Base-by-base conservation (phyloP, 2,888 invertebrate species). In the Dryobotodes eremita region DNA sequence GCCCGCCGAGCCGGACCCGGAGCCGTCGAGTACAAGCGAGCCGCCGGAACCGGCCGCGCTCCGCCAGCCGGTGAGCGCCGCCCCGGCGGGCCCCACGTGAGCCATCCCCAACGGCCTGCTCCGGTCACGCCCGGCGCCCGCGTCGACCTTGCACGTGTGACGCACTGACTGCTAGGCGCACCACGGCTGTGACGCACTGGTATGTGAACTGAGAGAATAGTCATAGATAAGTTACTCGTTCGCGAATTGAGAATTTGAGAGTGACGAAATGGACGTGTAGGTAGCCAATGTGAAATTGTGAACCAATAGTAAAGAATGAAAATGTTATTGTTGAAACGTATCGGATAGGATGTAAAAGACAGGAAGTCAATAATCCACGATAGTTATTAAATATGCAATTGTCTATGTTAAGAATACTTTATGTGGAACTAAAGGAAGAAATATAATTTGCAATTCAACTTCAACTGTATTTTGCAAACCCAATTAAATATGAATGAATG, bases 271-370 rank as follows among this genome's bases (percentile, higher is more conserved):
- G 90, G 90, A 92, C 92, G 92, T 92, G 91, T 95, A 95, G 94
- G 92, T 95, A 96, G 95, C 92, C 91, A 93, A 94, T 95, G 96
- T 95, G 94, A 94, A 94, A 92, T 93, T 95, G 94, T 96, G 95
- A 94, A 94, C 93, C 92, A 91, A 90, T 92, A 94, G 91, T 92
- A 92, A 93, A 92, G 90, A 93, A 93, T 91, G 92, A 93, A 88
- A 94, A 95, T 96, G 95, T 96, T 96, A 94, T 95, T 95, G 96
- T 96, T 96, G 94, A 94, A 94, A 90, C 91, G 92, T 95, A 93
- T 93, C 90, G 90, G 89, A 92, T 92, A 94, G 91, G 90, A 91
- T 90, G 87, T 93, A 94, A 93, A 94, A 94, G 94, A 94, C 94
- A 94, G 86, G 87, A 89, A 90, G 93, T 94, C 93, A 91, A 91